Base-by-base conservation (phyloP, 2,113 vertebrate genomes). In the Lontra canadensis region DNA sequence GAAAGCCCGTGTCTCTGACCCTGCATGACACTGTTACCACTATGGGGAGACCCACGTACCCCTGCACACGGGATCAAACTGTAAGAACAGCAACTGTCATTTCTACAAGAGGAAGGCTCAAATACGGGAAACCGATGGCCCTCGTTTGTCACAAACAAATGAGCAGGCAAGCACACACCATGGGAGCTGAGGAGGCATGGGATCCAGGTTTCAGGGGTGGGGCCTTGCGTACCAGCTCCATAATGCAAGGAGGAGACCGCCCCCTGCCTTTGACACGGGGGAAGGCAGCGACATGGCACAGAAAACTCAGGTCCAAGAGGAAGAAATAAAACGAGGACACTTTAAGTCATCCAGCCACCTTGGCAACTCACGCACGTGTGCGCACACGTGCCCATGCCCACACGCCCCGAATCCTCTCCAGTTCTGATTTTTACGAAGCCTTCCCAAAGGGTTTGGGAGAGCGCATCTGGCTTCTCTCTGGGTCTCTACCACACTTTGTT, bases 1-100 rank as follows among this genome's bases (percentile, higher is more conserved):
- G 88, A 69, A 15, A 2, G 4, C 29, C 3, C 1, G 0, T 1
- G 29, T 6, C 29, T 61, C 86, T 29, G n/a, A 31, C 15, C 26
- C 6, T 2, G 34, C 9, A 15, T 4, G 0, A 0, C 11, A 1
- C 4, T 20, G 26, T 15, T 0, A 8, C 4, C 2, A 0, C 23
- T 26, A 29, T 13, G 65, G 4, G 57, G n/a, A 59, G 13, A 59
- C 15, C 18, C 15, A 17, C 0, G 13, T 12, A 15, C 8, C 34
- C 6, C 26, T 57, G 3, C 31, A 13, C 3, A 1, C 0, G 9
- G 3, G 71, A 49, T 12, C 1, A 20, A 71, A 31, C 14, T 25
- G 29, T 7, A 36, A n/a, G 44, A 36, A 47, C 23, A 47, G 39
- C 6, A 10, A 31, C 9, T 13, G 4, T 71, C 29, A 2, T 10